Conservation (phyloP, 2,113 vertebrate species). For the Sturnira hondurensis region DNA sequence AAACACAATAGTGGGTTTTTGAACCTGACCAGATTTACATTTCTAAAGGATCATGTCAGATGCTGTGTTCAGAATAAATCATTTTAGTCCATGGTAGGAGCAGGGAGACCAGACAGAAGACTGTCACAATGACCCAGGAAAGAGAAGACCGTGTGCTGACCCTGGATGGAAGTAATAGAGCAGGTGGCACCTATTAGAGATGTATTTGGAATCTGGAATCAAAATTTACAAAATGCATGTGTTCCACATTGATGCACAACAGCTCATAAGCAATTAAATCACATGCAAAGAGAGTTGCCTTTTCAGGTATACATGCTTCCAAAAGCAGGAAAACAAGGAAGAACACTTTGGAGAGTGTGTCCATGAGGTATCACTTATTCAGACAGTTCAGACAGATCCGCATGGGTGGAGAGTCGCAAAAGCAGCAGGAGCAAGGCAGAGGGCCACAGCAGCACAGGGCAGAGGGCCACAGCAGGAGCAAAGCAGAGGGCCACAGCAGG, state of each 20-base stretch:
- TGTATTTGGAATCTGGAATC: neutral
- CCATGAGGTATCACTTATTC: neutral
- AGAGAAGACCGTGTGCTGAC: neutral
- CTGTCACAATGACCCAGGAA: neutral
- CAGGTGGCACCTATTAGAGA: neutral
- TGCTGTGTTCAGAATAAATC: neutral
- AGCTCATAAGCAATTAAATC: neutral
- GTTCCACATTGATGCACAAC: neutral
- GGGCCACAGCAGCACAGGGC: too few species aligned
- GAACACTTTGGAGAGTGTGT: neutral
- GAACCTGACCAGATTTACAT: neutral
- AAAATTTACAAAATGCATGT: neutral
- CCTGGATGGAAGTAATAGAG: neutral
- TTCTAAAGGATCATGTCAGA: neutral
- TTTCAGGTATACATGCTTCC: neutral
- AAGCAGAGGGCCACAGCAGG: neutral
- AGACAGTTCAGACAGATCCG: neutral
- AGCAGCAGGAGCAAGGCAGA: neutral
- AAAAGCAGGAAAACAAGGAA: neutral
- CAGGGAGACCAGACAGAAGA: neutral
- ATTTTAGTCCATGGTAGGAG: neutral
- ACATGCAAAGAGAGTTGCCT: neutral
- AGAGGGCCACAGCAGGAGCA: neutral
- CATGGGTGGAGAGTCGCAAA: neutral
- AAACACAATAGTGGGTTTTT: neutral